These are phyloP conservation scores for Myotis planiceps DNA, from an alignment of 2,797 vertebrate species.

Conservation along the genomic window DNA sequence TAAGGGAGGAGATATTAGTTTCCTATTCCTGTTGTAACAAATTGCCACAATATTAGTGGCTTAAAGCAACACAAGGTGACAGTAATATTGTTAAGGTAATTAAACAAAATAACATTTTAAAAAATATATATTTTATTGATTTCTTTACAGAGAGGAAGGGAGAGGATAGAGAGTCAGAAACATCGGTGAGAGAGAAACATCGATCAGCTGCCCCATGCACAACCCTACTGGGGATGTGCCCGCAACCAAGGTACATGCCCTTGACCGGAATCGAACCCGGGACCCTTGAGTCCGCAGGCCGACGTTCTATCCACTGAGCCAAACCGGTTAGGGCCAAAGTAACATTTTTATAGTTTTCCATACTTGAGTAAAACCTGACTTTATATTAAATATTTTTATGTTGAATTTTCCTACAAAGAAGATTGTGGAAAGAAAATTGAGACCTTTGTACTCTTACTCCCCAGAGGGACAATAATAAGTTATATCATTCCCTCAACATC, in stretches of 20 bases:
- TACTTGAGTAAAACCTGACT: constrained; percentile 7
- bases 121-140: too few relatives aligned
- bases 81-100: not conserved
- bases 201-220: too few relatives aligned
- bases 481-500: not conserved
- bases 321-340: too few relatives aligned
- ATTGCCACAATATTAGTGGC: not conserved
- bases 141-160: too few relatives aligned
- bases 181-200: too few relatives aligned
- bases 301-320: too few relatives aligned
- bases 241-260: too few relatives aligned
- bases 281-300: too few relatives aligned
- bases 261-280: too few relatives aligned
- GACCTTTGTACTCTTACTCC: not conserved
- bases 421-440: not conserved
- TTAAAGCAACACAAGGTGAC: not conserved
- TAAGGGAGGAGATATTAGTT: not conserved
- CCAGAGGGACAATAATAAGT: not conserved
- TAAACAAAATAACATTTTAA: not conserved
- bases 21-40: not conserved
- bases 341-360: not conserved
- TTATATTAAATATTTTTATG: constrained; percentile 24
- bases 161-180: too few relatives aligned
- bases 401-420: constrained; percentile 19
- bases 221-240: too few relatives aligned